phyloP scores from a whole-genome alignment of 2,797 vertebrate genomes.

The Coregonus suidteri region DNA sequence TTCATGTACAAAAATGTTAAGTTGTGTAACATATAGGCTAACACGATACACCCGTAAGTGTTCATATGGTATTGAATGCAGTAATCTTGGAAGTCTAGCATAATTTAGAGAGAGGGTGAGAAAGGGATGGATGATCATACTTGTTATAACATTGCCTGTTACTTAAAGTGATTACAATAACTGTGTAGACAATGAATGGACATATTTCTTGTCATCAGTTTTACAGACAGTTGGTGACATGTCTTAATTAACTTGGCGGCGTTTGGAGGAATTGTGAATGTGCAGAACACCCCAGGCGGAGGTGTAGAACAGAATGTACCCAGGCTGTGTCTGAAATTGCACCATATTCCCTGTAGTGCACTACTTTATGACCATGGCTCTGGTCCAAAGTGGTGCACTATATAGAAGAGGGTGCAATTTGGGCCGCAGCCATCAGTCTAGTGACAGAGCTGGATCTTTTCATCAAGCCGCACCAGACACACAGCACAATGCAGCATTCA shows the following conservation, averaged over 20 bases:
- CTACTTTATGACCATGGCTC: background rate
- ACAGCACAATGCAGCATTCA: constrained; percentile 72
- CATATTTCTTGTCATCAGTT: constrained; percentile 52
- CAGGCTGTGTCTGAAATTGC: background rate
- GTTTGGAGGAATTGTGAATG: constrained; percentile 64
- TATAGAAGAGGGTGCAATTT: background rate
- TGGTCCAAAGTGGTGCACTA: background rate
- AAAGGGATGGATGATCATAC: constrained; percentile 37
- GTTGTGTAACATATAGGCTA: constrained; percentile 87
- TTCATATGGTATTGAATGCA: constrained; percentile 65
- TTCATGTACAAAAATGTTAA: constrained; percentile 82
- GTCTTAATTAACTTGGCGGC: constrained; percentile 64
- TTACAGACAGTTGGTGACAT: constrained; percentile 49
- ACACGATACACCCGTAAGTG: constrained; percentile 71
- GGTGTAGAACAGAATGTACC: constrained; percentile 69
- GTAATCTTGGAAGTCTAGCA: constrained; percentile 72
- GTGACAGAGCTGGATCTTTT: constrained; percentile 52
- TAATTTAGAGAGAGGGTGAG: constrained; percentile 30
- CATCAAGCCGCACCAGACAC: constrained; percentile 48
- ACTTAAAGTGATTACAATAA: constrained; percentile 55
- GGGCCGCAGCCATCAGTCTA: background rate
- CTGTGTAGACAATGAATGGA: constrained; percentile 52
- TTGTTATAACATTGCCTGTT: constrained; percentile 50
- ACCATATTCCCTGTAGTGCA: background rate
- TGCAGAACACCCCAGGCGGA: constrained; percentile 39